Percentiles rank a stretch among this genome's conserved stretches.
phyloP scores from a whole-genome alignment of 2,797 vertebrate genomes.

The Semaprochilodus insignis region DNA sequence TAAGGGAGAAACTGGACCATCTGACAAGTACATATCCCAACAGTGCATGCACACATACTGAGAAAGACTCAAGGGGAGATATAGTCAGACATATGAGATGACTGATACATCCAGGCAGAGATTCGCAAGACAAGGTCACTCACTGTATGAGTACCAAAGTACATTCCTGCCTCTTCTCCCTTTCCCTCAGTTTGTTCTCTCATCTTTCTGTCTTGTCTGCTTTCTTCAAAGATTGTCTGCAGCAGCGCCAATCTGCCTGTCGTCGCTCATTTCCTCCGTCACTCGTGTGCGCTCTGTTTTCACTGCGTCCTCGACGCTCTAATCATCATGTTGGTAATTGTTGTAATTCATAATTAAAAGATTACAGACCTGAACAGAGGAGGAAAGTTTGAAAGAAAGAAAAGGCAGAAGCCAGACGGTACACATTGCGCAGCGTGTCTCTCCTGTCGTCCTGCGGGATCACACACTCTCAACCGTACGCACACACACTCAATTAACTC shows the following conservation, averaged over 20 bases:
- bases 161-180: neutral
- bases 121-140: neutral
- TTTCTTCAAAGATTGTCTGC: neutral
- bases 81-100: no score
- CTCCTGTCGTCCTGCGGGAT: slow-evolving; percentile 8
- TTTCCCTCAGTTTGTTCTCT: slow-evolving; percentile 1
- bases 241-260: neutral
- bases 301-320: neutral
- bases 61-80: neutral
- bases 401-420: slow-evolving; percentile 22
- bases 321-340: slow-evolving; percentile 7
- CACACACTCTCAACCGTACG: slow-evolving; percentile 23
- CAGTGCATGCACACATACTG: neutral
- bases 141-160: neutral
- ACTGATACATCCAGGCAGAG: neutral
- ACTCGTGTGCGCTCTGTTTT: slow-evolving; percentile 2
- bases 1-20: no score
- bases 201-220: neutral
- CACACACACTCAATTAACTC: slow-evolving; percentile 30
- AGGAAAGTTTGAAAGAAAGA: slow-evolving; percentile 7
- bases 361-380: slow-evolving; percentile 22
- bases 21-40: no score
- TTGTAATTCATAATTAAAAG: slow-evolving; percentile 32
- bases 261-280: neutral
- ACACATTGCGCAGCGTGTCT: slow-evolving; percentile 8